Base-by-base conservation (phyloP, 2,888 invertebrate genomes). In the Strigamia maritima region DNA sequence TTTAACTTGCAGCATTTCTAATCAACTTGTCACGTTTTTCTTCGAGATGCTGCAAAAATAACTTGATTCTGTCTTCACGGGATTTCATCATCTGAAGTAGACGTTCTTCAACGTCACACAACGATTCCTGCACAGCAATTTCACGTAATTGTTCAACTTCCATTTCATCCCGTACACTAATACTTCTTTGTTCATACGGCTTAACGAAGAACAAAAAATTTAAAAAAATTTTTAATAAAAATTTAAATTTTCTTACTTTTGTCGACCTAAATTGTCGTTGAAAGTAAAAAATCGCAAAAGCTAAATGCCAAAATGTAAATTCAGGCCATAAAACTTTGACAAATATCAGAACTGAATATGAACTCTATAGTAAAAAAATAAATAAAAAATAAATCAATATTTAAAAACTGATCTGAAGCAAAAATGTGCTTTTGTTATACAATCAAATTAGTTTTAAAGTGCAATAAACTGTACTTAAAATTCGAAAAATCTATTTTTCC, bases 251-350 rank as follows among this genome's bases (percentile, higher is more conserved):
- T 35, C 28, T 75, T 26, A 75, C 75, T 16, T 75, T 75, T 19
- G 28, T 14, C 19, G 12, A 40, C 40, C 22, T 14, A 19, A 24
- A 12, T 8, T 86, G 86, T 70, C 90, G 89, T 87, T 99, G 98
- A 86, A 94, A 99, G 83, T 93, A 91, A 83, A 98, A 91, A 80
- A 99, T 90, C 31, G 94, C 94, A 24, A 89, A 90, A 81, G 97
- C 87, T 77, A 99, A 90, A 86, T 97, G 93, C 95, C 96, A 98
- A 80, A 96, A 90, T 70, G 91, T 91, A 84, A 98, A 96, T 85
- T 97, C 97, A 1, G 99, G 99, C 99, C 99, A 99, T 44, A 98
- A 87, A 0, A 94, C 93, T 81, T 93, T 90, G 0, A 94, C 91
- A 86, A 98, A 99, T 84, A 94, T 93, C 54, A 99, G 86, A 75